Evolutionary conservation across 2,797 vertebrate species (phyloP).

Genomic region (Dicrostonyx torquatus): DNA sequence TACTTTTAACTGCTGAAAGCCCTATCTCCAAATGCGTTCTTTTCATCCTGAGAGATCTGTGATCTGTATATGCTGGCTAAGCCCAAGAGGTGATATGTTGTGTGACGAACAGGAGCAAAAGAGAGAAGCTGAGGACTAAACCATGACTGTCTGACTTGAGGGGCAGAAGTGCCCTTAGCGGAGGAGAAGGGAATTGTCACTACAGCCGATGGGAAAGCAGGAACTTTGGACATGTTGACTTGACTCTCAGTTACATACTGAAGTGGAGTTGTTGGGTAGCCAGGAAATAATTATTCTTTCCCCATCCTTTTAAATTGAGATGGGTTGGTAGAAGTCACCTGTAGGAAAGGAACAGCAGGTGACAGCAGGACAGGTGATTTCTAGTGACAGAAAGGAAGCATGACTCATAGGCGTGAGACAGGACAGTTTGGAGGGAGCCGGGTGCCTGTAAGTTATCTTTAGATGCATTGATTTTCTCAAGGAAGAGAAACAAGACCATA

Average conservation of each 20-base stretch:
- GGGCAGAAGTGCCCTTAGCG: background rate
- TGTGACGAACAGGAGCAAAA: background rate
- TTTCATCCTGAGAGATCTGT: background rate
- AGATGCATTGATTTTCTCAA: background rate
- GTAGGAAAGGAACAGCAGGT: background rate
- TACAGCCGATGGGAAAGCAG: background rate
- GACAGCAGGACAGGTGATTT: background rate
- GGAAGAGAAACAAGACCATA: background rate
- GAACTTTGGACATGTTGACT: background rate
- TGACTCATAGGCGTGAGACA: background rate
- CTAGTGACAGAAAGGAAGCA: background rate
- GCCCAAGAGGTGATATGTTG: background rate
- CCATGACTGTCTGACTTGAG: background rate
- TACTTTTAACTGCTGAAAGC: background rate
- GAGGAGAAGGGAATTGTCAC: background rate
- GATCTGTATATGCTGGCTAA: background rate
- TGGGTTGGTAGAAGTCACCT: background rate
- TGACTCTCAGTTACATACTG: background rate
- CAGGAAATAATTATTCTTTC: background rate
- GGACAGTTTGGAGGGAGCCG: rapidly evolving
- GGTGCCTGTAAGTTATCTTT: background rate
- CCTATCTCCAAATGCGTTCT: background rate
- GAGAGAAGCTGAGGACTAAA: background rate
- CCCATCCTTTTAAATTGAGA: background rate
- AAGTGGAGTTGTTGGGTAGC: background rate